phyloP scores from a whole-genome alignment of 2,888 invertebrate species.

The Linyphia triangularis region DNA sequence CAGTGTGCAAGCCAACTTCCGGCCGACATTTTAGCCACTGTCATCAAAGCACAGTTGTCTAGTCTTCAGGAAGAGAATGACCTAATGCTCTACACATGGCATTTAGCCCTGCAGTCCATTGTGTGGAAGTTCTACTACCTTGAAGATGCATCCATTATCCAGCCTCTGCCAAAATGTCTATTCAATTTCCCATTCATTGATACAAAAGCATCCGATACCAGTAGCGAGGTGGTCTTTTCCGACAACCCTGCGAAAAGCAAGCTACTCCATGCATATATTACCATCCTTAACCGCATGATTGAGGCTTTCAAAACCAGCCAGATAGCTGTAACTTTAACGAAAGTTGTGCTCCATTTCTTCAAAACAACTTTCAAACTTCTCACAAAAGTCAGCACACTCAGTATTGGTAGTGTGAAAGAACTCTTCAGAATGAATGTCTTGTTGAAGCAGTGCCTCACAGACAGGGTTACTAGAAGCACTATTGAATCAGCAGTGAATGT shows the following conservation, averaged over 20 bases:
- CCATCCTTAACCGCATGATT: not conserved
- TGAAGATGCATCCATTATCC: not conserved
- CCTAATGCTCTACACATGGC: not conserved
- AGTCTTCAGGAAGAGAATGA: not conserved
- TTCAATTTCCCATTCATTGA: constrained; percentile 14
- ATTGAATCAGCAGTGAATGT: not conserved
- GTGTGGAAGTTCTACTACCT: constrained; percentile 10
- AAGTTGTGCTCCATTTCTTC: constrained; percentile 32
- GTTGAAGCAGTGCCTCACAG: not conserved
- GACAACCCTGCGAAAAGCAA: not conserved
- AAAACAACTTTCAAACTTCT: constrained; percentile 30
- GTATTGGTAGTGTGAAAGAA: not conserved
- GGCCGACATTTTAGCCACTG: not conserved
- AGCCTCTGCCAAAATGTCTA: not conserved
- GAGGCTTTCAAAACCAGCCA: not conserved
- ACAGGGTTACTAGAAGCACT: not conserved
- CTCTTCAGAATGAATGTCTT: not conserved
- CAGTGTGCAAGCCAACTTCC: constrained; percentile 25
- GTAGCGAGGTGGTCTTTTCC: not conserved
- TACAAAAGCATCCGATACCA: not conserved
- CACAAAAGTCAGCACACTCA: not conserved
- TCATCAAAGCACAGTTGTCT: not conserved
- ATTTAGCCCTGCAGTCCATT: constrained; percentile 10
- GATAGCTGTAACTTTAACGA: not conserved
- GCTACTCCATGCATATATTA: not conserved